Evolutionary conservation across 2,797 vertebrate species (phyloP).

Genomic region (Schizopygopsis pylzovi): DNA sequence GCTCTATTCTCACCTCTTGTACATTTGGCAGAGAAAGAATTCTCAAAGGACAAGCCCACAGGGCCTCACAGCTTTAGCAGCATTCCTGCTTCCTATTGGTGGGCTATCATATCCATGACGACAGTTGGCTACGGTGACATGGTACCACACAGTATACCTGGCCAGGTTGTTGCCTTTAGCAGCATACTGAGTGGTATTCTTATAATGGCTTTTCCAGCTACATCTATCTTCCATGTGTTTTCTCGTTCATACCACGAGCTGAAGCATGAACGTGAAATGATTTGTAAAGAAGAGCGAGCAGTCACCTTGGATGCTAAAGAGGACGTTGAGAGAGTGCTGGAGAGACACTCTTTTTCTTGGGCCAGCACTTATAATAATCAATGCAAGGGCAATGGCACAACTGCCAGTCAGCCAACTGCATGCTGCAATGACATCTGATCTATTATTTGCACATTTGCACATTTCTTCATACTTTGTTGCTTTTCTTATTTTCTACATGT

Average conservation of each 20-base stretch:
- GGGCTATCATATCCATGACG: constrained; percentile 98
- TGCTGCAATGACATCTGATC: constrained; percentile 1
- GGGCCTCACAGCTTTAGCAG: constrained; percentile 90
- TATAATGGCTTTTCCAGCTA: constrained; percentile 97
- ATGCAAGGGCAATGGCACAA: constrained; percentile 1
- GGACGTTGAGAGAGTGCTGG: constrained; percentile 36
- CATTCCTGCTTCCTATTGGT: constrained; percentile 96
- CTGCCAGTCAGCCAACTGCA: not conserved
- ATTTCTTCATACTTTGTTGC: not conserved
- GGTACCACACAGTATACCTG: constrained; percentile 91
- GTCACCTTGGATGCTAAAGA: constrained; percentile 62
- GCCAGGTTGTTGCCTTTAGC: constrained; percentile 93
- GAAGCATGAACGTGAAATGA: constrained; percentile 81
- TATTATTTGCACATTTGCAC: not conserved
- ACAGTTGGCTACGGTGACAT: constrained; percentile 96
- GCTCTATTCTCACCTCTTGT: constrained; percentile 91
- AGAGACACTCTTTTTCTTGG: constrained; percentile 23
- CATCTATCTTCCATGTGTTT: constrained; percentile 97
- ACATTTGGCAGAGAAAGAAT: constrained; percentile 90
- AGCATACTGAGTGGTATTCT: constrained; percentile 96
- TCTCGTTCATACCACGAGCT: constrained; percentile 92
- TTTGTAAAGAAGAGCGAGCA: constrained; percentile 74
- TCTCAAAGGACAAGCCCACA: constrained; percentile 83
- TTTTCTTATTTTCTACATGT: not conserved
- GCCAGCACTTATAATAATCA: not conserved